Evolutionary conservation across 1,140 invertebrate species (phyloP).

Genomic region (Hetaerina americana): DNA sequence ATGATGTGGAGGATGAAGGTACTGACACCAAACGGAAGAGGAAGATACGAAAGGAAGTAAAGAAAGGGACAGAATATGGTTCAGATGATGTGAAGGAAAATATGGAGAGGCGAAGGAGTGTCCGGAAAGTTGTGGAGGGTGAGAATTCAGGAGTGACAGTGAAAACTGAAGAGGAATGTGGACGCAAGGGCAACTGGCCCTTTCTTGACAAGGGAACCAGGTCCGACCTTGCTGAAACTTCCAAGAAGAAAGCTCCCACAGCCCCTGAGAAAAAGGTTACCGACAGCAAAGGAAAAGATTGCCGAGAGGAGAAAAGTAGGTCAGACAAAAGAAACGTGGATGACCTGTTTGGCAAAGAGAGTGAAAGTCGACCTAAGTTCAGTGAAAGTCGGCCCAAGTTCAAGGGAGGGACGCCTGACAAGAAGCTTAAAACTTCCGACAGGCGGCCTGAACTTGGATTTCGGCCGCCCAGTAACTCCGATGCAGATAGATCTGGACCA

Average conservation of each 20-base stretch:
- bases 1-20: slow-evolving; percentile 27
- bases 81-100: background rate
- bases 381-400: background rate
- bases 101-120: slow-evolving; percentile 12
- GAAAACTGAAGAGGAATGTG: background rate
- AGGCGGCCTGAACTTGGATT: slow-evolving; percentile 58
- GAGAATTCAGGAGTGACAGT: background rate
- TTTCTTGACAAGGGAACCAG: slow-evolving; percentile 42
- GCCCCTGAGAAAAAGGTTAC: background rate
- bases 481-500: slow-evolving; percentile 17
- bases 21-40: slow-evolving; percentile 28
- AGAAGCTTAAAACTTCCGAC: slow-evolving; percentile 78
- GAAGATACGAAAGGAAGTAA: slow-evolving; percentile 25
- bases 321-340: background rate
- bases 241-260: background rate
- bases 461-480: slow-evolving; percentile 40
- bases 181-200: slow-evolving; percentile 32
- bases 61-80: slow-evolving; percentile 9
- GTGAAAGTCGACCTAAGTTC: background rate
- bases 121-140: background rate
- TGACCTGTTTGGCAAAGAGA: background rate
- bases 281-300: background rate
- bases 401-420: slow-evolving; percentile 34
- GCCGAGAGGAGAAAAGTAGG: background rate
- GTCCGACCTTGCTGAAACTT: slow-evolving; percentile 12